Evolutionary conservation across 2,797 vertebrate species (phyloP), one percentile per base, ranked within the genome.

Genomic region (Hapalemur alaotrensis): DNA sequence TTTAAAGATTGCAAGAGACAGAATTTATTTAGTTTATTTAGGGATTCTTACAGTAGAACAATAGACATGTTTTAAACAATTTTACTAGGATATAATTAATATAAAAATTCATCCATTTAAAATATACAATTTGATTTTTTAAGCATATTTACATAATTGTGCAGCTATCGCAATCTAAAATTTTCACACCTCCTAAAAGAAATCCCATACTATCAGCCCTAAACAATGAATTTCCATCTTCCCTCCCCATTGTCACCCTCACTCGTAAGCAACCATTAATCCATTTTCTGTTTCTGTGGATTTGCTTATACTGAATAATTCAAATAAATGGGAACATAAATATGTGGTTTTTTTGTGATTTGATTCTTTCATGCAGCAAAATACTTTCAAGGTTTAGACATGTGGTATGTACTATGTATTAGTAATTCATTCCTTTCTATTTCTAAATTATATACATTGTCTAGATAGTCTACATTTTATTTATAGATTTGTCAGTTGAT

Each of bases 251-350:
- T 32, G 6, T 4, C 35, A 23, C 23, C 12, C 17, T 54, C 2
- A 32, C 25, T 52, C 2, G 4, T 70, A 61, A 69, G n/a, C 32
- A 90, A 43, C 17, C 14, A n/a, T 18, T 76, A 30, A n/a, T 30
- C 14, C 63, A 59, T 3, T 70, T 90, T 76, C 28, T 14, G 1
- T 85, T 32, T 80, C 50, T 70, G 4, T 83, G 22, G 25, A 76
- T 82, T 93, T 93, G 12, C 46, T 93, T 89, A 73, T 54, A 78
- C 25, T 89, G 41, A 38, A n/a, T 72, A 54, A 91, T 82, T 92
- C 50, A 85, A 81, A 46, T 30, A 69, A 54, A 32, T 48, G 9
- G 20, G 72, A 48, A 43, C 14, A 38, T 20, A 52, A 32, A 52
- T 73, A 41, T 2, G 0, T 63, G 59, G 6, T 38, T 10, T 32